Base-by-base conservation (phyloP, 2,113 vertebrate species). In the Uropsilus gracilis region DNA sequence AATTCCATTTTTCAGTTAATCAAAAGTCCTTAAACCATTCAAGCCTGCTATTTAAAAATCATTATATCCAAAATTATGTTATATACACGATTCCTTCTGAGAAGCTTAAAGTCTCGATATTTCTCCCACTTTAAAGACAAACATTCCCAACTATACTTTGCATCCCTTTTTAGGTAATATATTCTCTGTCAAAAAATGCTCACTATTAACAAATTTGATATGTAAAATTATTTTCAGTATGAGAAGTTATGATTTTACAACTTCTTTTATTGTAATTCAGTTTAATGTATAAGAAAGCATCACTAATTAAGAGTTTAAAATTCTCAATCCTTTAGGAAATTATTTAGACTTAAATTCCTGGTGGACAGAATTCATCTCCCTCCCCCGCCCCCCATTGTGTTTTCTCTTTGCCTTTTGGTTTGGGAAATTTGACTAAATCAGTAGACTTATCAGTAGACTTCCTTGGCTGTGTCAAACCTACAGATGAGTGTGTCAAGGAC, bases 1-100 rank as follows among this genome's bases (percentile, higher is more conserved):
- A 75, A 57, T 17, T 50, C 18, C 5, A 18, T 78, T 37, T 32
- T 77, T 89, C 69, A 90, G 4, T 46, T 63, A 32, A 76, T 76
- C 37, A 77, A 42, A 86, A 66, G 48, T 87, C 85, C 96, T 97
- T 92, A 76, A 92, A 85, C 81, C 34, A 69, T 53, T 83, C 28
- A 89, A 46, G 32, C 16, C 68, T 6, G 34, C 30, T 11, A 72
- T 76, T 94, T 82, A 17, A 50, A 78, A 90, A 82, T 77, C 16
- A 91, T 75, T 85, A 88, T 55, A 61, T 63, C 42, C 61, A 48
- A 18, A 90, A 72, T 53, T 5, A 61, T 77, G 48, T 32, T 34
- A 86, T 85, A 81, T 34, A 61, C 11, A 73, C 72, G 55, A 90
- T 90, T 88, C n/a, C 53, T 90, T 66, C 42, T 76, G 13, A 76